A percentile compares a stretch with the other conserved stretches of the same genome.
Evolutionary conservation across 1,140 invertebrate genomes (phyloP).

Genomic region (Drosophila subpulchrella): DNA sequence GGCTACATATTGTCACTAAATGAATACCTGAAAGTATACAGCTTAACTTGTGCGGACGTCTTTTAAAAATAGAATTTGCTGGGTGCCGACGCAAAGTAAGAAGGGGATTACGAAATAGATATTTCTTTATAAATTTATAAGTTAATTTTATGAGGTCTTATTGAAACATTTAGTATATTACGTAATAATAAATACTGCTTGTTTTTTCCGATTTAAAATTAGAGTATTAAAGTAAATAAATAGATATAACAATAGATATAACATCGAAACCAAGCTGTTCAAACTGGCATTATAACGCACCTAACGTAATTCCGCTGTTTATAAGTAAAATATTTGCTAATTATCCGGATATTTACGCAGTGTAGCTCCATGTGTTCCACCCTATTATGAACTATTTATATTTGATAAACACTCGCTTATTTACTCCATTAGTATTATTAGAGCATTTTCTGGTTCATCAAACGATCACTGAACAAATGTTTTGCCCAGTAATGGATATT

Average conservation of each 20-base stretch:
- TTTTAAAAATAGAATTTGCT: slow-evolving; percentile 47
- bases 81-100: slow-evolving; percentile 10
- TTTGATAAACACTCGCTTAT: slow-evolving; percentile 1
- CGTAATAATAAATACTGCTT: too few species aligned
- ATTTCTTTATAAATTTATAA: neutral
- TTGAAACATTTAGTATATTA: too few species aligned
- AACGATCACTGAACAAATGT: slow-evolving; percentile 23
- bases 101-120: slow-evolving; percentile 6
- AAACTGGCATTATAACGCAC: neutral
- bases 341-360: neutral
- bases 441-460: neutral
- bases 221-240: too few species aligned
- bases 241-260: too few species aligned
- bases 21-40: slow-evolving; percentile 22
- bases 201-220: too few species aligned
- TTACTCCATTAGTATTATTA: neutral
- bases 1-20: slow-evolving; percentile 26
- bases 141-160: neutral
- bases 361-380: neutral
- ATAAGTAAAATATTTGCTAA: slow-evolving; percentile 1
- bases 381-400: slow-evolving; percentile 8
- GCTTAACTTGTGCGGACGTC: slow-evolving; percentile 29
- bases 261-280: neutral
- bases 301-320: neutral
- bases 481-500: neutral